Evolutionary conservation across 1,140 invertebrate genomes (phyloP).

Genomic region (Apis cerana): DNA sequence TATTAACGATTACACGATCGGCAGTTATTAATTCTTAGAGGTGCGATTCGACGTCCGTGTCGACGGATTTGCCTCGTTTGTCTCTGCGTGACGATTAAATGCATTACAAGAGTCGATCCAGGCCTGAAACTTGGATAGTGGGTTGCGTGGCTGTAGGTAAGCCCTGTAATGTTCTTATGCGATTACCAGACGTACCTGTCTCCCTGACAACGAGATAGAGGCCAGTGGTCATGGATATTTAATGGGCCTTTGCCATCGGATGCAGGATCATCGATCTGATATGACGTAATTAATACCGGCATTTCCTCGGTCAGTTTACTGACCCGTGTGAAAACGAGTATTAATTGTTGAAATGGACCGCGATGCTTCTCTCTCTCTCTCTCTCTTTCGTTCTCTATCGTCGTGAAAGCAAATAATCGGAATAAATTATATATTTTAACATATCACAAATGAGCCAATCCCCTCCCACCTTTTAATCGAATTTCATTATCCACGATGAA

Average conservation of each 20-base stretch:
- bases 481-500: not conserved
- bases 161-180: constrained; percentile 51
- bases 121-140: constrained; percentile 35
- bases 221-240: constrained; percentile 32
- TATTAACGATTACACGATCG: constrained; percentile 50
- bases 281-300: constrained; percentile 26
- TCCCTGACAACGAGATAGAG: constrained; percentile 27
- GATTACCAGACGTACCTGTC: constrained; percentile 55
- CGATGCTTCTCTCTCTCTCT: not conserved
- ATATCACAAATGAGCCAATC: not conserved
- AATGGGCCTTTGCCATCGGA: constrained; percentile 30
- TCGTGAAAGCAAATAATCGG: not conserved
- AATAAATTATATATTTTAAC: not conserved
- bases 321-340: not conserved
- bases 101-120: constrained; percentile 26
- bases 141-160: constrained; percentile 7
- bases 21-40: constrained; percentile 57
- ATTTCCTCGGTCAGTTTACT: not conserved
- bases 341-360: not conserved
- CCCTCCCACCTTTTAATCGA: not conserved
- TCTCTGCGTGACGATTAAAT: constrained; percentile 49
- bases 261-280: constrained; percentile 30
- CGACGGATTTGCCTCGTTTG: constrained; percentile 51
- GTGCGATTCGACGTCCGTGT: constrained; percentile 39
- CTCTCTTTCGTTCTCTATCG: not conserved